Percentiles rank a stretch among this genome's conserved stretches.
phyloP scores from a whole-genome alignment of 2,113 vertebrate species.

The Hirundichthys speculiger region DNA sequence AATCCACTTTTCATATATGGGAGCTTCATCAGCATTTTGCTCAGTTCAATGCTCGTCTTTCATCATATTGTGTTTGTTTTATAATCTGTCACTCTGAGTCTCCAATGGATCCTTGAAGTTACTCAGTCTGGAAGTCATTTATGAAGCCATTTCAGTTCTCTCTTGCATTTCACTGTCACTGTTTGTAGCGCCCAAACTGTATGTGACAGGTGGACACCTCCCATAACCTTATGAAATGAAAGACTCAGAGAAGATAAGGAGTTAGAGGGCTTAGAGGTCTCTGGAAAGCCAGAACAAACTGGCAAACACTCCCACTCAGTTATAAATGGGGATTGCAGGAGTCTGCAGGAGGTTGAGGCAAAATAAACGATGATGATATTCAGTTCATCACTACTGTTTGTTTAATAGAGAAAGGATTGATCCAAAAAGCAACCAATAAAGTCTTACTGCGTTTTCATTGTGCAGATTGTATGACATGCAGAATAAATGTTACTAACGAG shows the following conservation, averaged over 20 bases:
- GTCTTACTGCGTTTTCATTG: too few species aligned
- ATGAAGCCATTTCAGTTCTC: conserved; percentile 51
- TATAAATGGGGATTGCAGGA: too few species aligned
- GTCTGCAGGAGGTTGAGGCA: too few species aligned
- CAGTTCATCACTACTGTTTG: too few species aligned
- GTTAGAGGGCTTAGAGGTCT: conserved; percentile 9
- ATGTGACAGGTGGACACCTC: conserved; percentile 34
- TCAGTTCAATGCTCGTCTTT: neutral
- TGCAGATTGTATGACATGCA: too few species aligned
- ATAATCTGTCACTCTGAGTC: conserved; percentile 13
- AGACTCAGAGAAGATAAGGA: conserved; percentile 19
- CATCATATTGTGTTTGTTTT: conserved; percentile 19
- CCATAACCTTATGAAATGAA: conserved; percentile 44
- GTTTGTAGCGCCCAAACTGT: conserved; percentile 34
- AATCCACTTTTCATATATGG: conserved; percentile 6
- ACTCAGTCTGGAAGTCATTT: conserved; percentile 38
- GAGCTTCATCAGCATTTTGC: conserved; percentile 14
- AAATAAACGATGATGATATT: too few species aligned
- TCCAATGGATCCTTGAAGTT: neutral
- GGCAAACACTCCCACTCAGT: too few species aligned
- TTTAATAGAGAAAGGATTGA: too few species aligned
- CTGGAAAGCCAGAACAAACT: conserved; percentile 13
- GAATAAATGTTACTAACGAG: too few species aligned
- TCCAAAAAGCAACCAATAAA: too few species aligned
- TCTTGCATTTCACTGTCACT: conserved; percentile 20